These are phyloP conservation scores for Stenoptilia bipunctidactyla DNA, from an alignment of 2,888 invertebrate genomes.

Conservation along the genomic window DNA sequence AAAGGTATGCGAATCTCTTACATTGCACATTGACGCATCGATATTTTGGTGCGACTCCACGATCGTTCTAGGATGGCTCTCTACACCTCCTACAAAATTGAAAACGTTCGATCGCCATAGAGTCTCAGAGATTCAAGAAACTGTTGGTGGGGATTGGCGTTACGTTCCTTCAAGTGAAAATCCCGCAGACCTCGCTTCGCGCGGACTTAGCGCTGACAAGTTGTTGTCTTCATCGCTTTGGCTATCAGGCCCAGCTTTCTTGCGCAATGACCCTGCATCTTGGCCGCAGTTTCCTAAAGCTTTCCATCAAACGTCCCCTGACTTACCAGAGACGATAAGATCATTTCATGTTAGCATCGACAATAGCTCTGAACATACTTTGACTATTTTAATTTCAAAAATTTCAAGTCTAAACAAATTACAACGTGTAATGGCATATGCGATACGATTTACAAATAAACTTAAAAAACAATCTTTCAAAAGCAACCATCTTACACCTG, in stretches of 20 bases:
- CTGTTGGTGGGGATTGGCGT: conserved; percentile 3
- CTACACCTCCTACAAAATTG: conserved; percentile 4
- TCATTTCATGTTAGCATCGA: neutral
- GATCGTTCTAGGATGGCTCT: conserved; percentile 16
- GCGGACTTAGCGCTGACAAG: conserved; percentile 7
- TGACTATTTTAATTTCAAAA: no score
- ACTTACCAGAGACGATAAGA: conserved; percentile 5
- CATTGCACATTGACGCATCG: no score
- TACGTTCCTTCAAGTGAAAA: conserved; percentile 8
- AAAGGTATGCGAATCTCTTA: no score
- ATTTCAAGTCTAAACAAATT: neutral
- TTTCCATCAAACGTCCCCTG: neutral
- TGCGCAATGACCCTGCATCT: neutral
- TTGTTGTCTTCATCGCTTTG: conserved; percentile 4
- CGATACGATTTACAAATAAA: no score
- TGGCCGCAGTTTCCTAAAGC: conserved; percentile 4
- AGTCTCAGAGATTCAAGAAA: conserved; percentile 8
- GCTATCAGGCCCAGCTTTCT: conserved; percentile 10
- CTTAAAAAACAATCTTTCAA: no score
- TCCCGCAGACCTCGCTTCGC: conserved; percentile 9
- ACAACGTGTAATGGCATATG: no score
- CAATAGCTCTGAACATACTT: no score
- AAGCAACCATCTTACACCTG: no score
- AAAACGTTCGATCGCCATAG: conserved; percentile 13
- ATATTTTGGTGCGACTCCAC: conserved; percentile 14